Evolutionary conservation across 1,140 invertebrate species (phyloP).

Genomic region (Lamellibrachia luymesi): DNA sequence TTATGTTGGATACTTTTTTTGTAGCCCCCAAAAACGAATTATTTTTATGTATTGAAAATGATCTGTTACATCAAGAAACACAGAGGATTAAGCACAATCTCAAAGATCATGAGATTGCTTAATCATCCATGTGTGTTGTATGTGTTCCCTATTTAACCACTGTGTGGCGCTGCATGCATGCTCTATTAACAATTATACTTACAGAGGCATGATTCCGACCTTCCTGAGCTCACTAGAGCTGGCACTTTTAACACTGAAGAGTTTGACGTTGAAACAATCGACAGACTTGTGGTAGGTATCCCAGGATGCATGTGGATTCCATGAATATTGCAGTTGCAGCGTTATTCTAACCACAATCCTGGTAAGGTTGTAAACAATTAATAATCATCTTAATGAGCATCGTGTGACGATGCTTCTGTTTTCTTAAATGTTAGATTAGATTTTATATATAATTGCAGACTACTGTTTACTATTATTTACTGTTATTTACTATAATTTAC

Average conservation of each 20-base stretch:
- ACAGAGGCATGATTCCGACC: background rate
- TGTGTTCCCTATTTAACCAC: background rate
- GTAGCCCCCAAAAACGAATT: background rate
- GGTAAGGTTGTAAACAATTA: conserved; percentile 44
- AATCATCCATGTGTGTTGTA: background rate
- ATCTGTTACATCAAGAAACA: background rate
- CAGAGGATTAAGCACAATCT: background rate
- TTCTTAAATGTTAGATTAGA: too few species aligned
- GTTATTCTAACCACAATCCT: conserved; percentile 76
- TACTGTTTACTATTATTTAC: too few species aligned
- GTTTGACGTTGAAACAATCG: background rate
- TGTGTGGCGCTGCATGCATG: background rate
- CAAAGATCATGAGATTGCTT: background rate
- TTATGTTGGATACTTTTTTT: background rate
- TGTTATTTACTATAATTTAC: conserved; percentile 40
- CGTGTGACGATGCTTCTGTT: too few species aligned
- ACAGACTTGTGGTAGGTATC: background rate
- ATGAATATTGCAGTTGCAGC: background rate
- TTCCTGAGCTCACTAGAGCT: background rate
- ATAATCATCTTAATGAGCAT: too few species aligned
- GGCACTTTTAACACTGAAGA: background rate
- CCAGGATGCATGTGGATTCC: background rate
- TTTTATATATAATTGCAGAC: too few species aligned
- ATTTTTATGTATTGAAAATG: background rate
- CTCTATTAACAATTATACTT: background rate